Evolutionary conservation across 2,113 vertebrate species (phyloP).

Genomic region (Neolamprologus sp.): DNA sequence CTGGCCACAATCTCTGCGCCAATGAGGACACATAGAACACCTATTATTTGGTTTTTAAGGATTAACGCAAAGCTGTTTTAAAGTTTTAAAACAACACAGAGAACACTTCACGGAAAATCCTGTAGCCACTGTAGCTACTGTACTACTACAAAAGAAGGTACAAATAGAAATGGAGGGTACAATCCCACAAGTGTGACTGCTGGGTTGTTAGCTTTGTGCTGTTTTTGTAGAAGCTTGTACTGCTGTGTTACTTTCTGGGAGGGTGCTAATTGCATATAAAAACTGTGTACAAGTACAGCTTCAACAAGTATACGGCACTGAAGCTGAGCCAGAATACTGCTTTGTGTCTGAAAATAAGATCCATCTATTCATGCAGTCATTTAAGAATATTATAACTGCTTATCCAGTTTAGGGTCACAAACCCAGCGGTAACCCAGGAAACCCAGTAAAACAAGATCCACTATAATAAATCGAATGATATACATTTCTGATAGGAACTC

Average conservation of each 20-base stretch:
- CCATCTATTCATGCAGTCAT: background rate
- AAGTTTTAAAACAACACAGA: background rate
- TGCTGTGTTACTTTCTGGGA: background rate
- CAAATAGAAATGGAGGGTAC: background rate
- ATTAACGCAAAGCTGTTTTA: background rate
- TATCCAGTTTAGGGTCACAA: background rate
- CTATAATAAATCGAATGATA: background rate
- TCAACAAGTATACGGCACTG: background rate
- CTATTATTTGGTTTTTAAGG: background rate
- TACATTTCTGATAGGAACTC: background rate
- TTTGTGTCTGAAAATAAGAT: background rate
- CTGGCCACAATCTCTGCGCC: background rate
- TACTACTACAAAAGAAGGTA: background rate
- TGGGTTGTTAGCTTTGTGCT: background rate
- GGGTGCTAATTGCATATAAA: background rate
- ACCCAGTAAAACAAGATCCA: background rate
- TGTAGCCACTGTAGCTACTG: background rate
- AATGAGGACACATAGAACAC: background rate
- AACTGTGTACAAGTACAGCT: background rate
- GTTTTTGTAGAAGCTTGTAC: background rate
- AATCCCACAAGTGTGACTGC: background rate
- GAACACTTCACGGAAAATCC: background rate
- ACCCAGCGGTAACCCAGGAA: background rate
- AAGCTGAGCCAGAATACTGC: background rate
- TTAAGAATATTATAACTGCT: background rate